A percentile compares a stretch with the other conserved stretches of the same genome.
These are phyloP conservation scores for Petaurus breviceps DNA, from an alignment of 2,113 vertebrate genomes.

Conservation along the genomic window DNA sequence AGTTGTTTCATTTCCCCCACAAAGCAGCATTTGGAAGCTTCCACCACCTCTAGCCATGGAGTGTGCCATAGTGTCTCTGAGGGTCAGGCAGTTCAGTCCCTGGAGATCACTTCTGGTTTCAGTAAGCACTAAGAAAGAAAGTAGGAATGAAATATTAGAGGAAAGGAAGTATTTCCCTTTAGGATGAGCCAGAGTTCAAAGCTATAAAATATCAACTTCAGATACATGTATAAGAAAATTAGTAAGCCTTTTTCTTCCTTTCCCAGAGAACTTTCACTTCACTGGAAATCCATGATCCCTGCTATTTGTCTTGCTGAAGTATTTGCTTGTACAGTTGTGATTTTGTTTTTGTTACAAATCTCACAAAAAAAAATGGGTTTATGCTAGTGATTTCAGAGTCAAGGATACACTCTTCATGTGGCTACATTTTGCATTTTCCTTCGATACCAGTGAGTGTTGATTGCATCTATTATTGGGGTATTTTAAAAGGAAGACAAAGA, in stretches of 20 bases:
- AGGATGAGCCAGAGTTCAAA: neutral
- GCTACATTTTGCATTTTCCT: neutral
- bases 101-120: neutral
- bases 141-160: neutral
- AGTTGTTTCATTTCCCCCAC: neutral
- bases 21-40: neutral
- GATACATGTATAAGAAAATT: neutral
- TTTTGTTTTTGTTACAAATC: neutral
- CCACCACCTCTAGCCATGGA: neutral
- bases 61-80: neutral
- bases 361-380: neutral
- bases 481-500: neutral
- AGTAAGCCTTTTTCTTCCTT: neutral
- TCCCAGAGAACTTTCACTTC: neutral
- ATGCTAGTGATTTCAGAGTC: neutral
- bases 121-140: neutral
- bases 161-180: conserved; percentile 9
- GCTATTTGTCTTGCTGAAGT: neutral
- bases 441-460: neutral
- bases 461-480: neutral
- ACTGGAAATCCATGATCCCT: neutral
- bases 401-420: neutral
- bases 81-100: neutral
- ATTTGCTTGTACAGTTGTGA: neutral
- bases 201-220: conserved; percentile 18